A percentile compares a stretch with the other conserved stretches of the same genome.
Conservation (phyloP, 2,888 invertebrate genomes). For the Torymus aiolomorphi region DNA sequence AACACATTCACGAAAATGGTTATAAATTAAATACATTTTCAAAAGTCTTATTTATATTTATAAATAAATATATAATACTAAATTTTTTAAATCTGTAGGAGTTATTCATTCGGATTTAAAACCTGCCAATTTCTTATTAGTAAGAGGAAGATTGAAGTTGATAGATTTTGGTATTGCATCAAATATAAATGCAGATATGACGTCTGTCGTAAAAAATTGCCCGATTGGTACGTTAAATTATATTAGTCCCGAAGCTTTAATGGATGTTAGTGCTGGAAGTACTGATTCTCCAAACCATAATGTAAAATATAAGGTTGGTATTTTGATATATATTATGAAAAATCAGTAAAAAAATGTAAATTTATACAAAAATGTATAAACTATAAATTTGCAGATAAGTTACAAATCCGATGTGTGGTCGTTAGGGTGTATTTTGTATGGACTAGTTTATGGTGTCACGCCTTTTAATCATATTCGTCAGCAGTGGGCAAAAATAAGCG, state of each 20-base stretch:
- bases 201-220: constrained; percentile 89
- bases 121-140: constrained; percentile 96
- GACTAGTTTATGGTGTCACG: constrained; percentile 91
- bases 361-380: constrained; percentile 3
- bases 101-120: constrained; percentile 98
- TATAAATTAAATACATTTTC: constrained; percentile 55
- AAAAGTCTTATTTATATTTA: constrained; percentile 2
- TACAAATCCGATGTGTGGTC: constrained; percentile 98
- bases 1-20: constrained; percentile 93
- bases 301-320: constrained; percentile 67
- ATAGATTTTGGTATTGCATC: constrained; percentile 99
- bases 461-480: constrained; percentile 91
- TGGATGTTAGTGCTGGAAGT: constrained; percentile 77
- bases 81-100: constrained; percentile 77
- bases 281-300: constrained; percentile 71
- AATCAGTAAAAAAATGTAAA: constrained; percentile 1
- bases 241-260: constrained; percentile 95
- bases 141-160: constrained; percentile 90
- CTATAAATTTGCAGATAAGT: constrained; percentile 81
- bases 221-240: constrained; percentile 95
- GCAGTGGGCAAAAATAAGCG: constrained; percentile 84
- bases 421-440: constrained; percentile 96
- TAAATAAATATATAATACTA: constrained; percentile 37
- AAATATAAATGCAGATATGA: constrained; percentile 90
- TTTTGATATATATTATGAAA: neutral